Conservation (phyloP, 2,113 vertebrate genomes). For the Malurus cyaneus region DNA sequence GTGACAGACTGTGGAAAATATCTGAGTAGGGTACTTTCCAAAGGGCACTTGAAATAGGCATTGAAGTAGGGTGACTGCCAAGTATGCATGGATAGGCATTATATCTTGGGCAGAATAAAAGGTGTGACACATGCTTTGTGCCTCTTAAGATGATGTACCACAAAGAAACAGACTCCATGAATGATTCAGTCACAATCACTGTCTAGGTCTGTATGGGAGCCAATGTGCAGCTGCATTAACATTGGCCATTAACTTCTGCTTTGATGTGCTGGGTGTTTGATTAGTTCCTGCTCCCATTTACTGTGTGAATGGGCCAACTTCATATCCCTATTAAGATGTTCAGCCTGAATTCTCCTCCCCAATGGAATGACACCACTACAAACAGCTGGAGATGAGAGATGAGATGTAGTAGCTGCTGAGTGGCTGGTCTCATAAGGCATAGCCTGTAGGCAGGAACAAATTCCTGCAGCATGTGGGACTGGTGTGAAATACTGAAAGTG, state of each 20-base stretch:
- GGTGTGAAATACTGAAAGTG: not conserved
- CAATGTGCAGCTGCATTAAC: not conserved
- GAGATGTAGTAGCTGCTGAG: not conserved
- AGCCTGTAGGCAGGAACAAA: constrained; percentile 2
- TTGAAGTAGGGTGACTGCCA: not conserved
- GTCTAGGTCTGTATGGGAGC: not conserved
- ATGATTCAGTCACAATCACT: not conserved
- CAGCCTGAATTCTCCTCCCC: not conserved
- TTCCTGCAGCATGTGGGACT: not conserved
- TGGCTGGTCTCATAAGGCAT: not conserved
- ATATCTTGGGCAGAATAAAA: not conserved
- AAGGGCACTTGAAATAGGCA: not conserved
- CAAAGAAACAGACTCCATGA: not conserved
- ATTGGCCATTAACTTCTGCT: not conserved
- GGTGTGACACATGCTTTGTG: not conserved
- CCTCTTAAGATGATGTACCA: not conserved
- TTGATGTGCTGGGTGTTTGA: not conserved
- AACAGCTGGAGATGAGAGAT: not conserved
- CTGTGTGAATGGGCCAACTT: not conserved
- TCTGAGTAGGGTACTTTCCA: not conserved
- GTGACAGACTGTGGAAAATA: not conserved
- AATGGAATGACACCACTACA: not conserved
- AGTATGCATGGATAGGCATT: not conserved
- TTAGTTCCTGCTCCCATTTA: not conserved
- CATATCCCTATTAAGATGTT: not conserved